These are phyloP conservation scores for Tetragonula clypearis DNA, from an alignment of 1,140 invertebrate genomes.

Conservation along the genomic window DNA sequence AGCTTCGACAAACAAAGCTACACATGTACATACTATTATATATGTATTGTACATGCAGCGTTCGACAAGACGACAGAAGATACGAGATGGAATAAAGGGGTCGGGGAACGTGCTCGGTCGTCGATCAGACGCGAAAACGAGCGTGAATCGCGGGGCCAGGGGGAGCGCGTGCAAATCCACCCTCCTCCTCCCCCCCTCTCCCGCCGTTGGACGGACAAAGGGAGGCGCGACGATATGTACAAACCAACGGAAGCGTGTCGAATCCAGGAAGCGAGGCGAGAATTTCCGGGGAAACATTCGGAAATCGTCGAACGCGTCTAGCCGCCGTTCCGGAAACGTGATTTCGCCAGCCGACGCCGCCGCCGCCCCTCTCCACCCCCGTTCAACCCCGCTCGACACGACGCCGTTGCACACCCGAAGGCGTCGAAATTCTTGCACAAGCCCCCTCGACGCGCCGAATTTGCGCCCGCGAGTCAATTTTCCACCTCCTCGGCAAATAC, in stretches of 20 bases:
- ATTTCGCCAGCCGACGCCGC: slow-evolving; percentile 44
- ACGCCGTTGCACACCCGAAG: slow-evolving; percentile 9
- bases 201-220: slow-evolving; percentile 10
- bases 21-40: not conserved
- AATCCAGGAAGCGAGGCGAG: slow-evolving; percentile 67
- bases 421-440: slow-evolving; percentile 37
- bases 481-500: slow-evolving; percentile 38
- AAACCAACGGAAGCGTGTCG: slow-evolving; percentile 64
- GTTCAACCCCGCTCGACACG: not conserved
- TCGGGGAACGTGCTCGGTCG: not conserved
- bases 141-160: not conserved
- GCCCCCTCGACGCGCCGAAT: slow-evolving; percentile 24
- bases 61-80: no score
- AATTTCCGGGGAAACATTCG: slow-evolving; percentile 69
- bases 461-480: slow-evolving; percentile 40
- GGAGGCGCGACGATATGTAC: slow-evolving; percentile 58
- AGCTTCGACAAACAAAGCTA: not conserved
- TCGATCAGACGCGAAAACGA: slow-evolving; percentile 4
- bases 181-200: no score
- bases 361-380: not conserved
- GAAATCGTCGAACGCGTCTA: slow-evolving; percentile 68
- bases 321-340: slow-evolving; percentile 68
- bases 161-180: slow-evolving; percentile 16
- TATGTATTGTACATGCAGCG: no score
- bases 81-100: not conserved